Evolutionary conservation across 2,888 invertebrate species (phyloP), one percentile per base, ranked within the genome.

Genomic region (Ganaspis brasiliensis): DNA sequence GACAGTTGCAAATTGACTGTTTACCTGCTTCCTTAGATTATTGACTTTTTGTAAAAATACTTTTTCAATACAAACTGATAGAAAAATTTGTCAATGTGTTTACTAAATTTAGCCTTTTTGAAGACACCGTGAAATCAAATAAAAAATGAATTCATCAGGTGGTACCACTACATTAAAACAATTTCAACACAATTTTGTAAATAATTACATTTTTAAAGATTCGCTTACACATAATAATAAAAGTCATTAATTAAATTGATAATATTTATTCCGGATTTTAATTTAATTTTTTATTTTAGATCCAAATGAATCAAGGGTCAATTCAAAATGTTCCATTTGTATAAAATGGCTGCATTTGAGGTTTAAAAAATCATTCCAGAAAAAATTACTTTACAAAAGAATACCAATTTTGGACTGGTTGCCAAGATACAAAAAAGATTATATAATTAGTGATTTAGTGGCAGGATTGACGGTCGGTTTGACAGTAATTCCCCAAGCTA

Each of bases 401-500:
- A 87, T 96, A 83, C 96, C 96, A 61, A 94, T 96, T 81, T 88
- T 95, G 56, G 90, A 92, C 76, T 96, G 96, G 96, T 90, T 96
- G 81, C 96, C 95, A 10, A 92, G 93, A 73, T 96, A 96, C 92
- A 94, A 93, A 61, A 89, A 93, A 49, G 92, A 93, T 63, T 94
- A 93, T 83, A 94, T 96, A 9, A 93, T 96, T 35, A 94, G 95
- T 24, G 97, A 97, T 90, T 87, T 96, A 72, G 95, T 97, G 56
- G 97, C 97, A 56, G 97, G 97, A 86, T 87, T 95, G 71, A 95
- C 95, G 0, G 95, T 95, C 4, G 95, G 95, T 0, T 91, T 96
- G 67, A 95, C 95, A 0, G 95, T 95, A 49, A 95, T 96, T 75
- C 95, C 95, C 0, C 95, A 95, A 87, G 92, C 92, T 1, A 93